Evolutionary conservation across 2,797 vertebrate species (phyloP).

Genomic region (Synanceia verrucosa): DNA sequence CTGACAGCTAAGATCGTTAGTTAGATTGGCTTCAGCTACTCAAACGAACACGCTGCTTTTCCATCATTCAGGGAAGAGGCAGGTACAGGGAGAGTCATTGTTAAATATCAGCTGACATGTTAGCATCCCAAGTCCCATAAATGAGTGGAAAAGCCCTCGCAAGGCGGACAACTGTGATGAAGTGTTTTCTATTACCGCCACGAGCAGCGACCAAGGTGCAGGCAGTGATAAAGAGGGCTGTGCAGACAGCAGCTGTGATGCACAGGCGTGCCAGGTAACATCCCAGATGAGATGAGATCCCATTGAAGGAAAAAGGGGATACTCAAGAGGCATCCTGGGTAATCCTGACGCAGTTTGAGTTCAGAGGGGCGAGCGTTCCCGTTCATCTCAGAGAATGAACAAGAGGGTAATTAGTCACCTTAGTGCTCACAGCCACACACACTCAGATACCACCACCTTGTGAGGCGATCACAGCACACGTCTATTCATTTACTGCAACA

Average conservation of each 20-base stretch:
- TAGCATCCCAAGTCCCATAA: slow-evolving; percentile 49
- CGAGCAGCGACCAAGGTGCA: slow-evolving; percentile 54
- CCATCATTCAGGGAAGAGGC: slow-evolving; percentile 47
- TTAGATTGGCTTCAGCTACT: slow-evolving; percentile 59
- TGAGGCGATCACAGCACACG: neutral
- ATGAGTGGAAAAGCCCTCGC: slow-evolving; percentile 40
- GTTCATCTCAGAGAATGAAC: slow-evolving; percentile 39
- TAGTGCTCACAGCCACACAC: slow-evolving; percentile 11
- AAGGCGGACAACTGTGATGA: slow-evolving; percentile 60
- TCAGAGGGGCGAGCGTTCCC: slow-evolving; percentile 36
- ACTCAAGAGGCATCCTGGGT: slow-evolving; percentile 48
- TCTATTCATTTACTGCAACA: slow-evolving; percentile 21
- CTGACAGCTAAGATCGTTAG: slow-evolving; percentile 67
- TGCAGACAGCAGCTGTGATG: slow-evolving; percentile 35
- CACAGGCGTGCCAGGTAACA: slow-evolving; percentile 45
- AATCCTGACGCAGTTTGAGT: slow-evolving; percentile 39
- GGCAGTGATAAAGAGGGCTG: slow-evolving; percentile 47
- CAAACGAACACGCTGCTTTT: slow-evolving; percentile 62
- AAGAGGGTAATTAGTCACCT: slow-evolving; percentile 59
- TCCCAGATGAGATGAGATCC: slow-evolving; percentile 51
- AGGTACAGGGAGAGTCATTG: slow-evolving; percentile 42
- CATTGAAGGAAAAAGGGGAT: slow-evolving; percentile 41
- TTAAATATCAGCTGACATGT: slow-evolving; percentile 60
- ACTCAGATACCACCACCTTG: neutral
- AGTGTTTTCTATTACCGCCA: slow-evolving; percentile 66